phyloP scores from a whole-genome alignment of 2,797 vertebrate species.

The Danionella dracula region DNA sequence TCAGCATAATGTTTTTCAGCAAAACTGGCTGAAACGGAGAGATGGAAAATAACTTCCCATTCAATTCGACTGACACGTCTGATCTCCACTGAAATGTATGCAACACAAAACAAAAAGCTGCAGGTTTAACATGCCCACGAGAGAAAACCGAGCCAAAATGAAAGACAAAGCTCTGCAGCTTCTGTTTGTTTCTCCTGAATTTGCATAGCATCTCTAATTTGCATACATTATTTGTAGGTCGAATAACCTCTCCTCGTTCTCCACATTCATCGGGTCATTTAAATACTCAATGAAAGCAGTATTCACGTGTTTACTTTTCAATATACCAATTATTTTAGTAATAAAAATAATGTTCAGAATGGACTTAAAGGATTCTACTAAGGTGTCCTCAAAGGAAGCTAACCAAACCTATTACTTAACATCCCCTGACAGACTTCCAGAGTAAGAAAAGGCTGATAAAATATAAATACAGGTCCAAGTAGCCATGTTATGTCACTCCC shows the following conservation, averaged over 20 bases:
- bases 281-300: slow-evolving; percentile 39
- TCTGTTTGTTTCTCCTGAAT: neutral
- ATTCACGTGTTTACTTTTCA: slow-evolving; percentile 12
- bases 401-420: neutral
- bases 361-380: neutral
- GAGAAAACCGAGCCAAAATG: neutral
- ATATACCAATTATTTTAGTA: neutral
- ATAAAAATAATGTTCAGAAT: slow-evolving; percentile 7
- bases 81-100: neutral
- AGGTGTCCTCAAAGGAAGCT: neutral
- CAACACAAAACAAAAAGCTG: neutral
- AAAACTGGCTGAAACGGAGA: too few species aligned
- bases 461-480: neutral
- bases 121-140: neutral
- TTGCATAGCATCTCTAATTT: slow-evolving; percentile 30
- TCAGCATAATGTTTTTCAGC: too few species aligned
- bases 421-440: neutral
- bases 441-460: neutral
- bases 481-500: neutral
- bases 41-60: slow-evolving; percentile 3
- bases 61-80: slow-evolving; percentile 2
- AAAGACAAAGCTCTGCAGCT: neutral
- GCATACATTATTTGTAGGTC: slow-evolving; percentile 28
- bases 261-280: slow-evolving; percentile 3
- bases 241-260: slow-evolving; percentile 12